Conservation (phyloP, 1,140 invertebrate species). For the Calosoma granatense region DNA sequence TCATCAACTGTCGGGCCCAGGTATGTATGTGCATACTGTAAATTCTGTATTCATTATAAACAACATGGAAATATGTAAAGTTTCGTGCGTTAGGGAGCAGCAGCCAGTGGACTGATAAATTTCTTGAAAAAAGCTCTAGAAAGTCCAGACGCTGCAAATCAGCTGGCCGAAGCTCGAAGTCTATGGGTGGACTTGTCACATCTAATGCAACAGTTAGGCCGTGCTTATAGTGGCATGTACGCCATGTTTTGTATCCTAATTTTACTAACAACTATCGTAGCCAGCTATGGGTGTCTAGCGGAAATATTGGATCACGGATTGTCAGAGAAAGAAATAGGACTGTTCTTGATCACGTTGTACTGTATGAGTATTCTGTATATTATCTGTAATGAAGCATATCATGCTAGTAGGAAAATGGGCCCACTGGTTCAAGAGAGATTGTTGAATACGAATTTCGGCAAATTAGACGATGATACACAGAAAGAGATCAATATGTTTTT, state of each 20-base stretch:
- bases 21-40: neutral
- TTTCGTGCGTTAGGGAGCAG: conserved; percentile 43
- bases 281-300: conserved; percentile 52
- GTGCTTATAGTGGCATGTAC: conserved; percentile 60
- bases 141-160: conserved; percentile 44
- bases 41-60: neutral
- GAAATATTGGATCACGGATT: conserved; percentile 56
- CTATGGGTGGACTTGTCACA: conserved; percentile 58
- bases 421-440: conserved; percentile 51
- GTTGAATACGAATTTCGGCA: conserved; percentile 48
- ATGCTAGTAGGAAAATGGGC: conserved; percentile 52
- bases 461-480: conserved; percentile 47
- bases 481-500: conserved; percentile 59
- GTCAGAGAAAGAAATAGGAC: conserved; percentile 54
- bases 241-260: conserved; percentile 57
- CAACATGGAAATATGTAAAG: too few species aligned
- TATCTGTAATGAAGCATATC: conserved; percentile 58
- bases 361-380: conserved; percentile 54
- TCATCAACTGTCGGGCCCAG: conserved; percentile 51
- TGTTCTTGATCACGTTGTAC: conserved; percentile 55
- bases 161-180: conserved; percentile 50
- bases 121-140: conserved; percentile 48
- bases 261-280: conserved; percentile 57
- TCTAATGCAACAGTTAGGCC: conserved; percentile 60
- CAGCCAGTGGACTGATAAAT: conserved; percentile 45